Percentiles rank a stretch among this genome's conserved stretches.
phyloP scores from a whole-genome alignment of 2,797 vertebrate genomes.

The Onychomys torridus region DNA sequence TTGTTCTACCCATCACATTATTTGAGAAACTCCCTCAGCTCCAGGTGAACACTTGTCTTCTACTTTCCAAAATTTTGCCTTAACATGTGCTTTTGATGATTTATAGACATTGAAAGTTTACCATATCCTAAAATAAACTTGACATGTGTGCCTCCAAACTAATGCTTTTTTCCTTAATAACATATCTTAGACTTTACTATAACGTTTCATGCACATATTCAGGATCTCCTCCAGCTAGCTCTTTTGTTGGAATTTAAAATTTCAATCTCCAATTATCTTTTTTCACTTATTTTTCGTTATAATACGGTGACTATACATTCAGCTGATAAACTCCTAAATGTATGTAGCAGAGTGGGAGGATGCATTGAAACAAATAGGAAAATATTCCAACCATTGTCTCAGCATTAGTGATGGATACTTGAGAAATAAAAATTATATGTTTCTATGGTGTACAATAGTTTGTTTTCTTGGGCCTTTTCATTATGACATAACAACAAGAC shows the following conservation, averaged over 20 bases:
- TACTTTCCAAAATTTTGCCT: background rate
- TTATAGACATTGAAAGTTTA: background rate
- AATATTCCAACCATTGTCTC: background rate
- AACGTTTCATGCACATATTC: background rate
- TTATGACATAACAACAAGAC: background rate
- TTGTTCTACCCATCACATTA: background rate
- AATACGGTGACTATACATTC: background rate
- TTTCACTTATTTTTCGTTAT: constrained; percentile 3
- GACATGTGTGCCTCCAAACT: background rate
- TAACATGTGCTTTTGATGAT: background rate
- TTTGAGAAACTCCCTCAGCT: background rate
- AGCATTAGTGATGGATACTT: background rate
- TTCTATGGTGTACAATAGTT: background rate
- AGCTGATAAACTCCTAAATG: background rate
- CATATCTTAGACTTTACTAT: background rate
- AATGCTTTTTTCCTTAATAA: constrained; percentile 7
- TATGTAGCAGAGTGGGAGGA: background rate
- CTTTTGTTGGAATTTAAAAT: background rate
- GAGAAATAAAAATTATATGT: background rate
- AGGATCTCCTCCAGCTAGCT: background rate
- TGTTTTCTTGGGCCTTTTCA: background rate
- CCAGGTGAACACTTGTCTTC: background rate
- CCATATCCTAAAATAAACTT: background rate
- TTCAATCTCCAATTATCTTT: background rate
- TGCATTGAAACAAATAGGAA: background rate